Base-by-base conservation (phyloP, 2,113 vertebrate species). In the Pelmatolapia mariae region DNA sequence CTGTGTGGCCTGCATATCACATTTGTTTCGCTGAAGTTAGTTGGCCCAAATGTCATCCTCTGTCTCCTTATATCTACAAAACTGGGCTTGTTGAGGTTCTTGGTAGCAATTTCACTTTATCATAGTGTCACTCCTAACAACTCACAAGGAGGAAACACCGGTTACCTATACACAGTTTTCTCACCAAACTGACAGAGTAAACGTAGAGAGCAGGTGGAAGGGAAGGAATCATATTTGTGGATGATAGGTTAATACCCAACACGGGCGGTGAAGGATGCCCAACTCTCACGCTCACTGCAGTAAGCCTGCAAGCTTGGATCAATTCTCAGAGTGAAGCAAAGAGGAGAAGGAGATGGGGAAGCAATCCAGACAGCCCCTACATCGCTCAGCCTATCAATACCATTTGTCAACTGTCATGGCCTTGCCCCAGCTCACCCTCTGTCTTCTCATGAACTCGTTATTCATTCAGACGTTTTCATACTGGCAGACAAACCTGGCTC, bases 321-420 rank as follows among this genome's bases (percentile, higher is more conserved):
- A 53, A 93, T 95, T 87, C 59, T 85, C 80, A 36, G 83, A 83
- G 81, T 5, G 43, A 81, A 78, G 87, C 50, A 73, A 63, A 47
- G 81, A 61, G 10, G 82, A 84, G 79, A 81, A 76, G 45, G 84
- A 84, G 80, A 88, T 45, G 85, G 86, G 82, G 80, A 85, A 83
- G 84, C 61, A 82, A 47, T 86, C 59, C 80, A 80, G 83, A 47
- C 57, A 0, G 38, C 50, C 76, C 66, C 54, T 71, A 81, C 79
- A 87, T 90, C 83, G 47, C 56, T 71, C 81, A 80, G 57, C 86
- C 89, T 82, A 86, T 92, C 87, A 81, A 91, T 86, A 89, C 89
- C 26, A 91, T 89, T 87, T 87, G 89, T 92, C 92, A 88, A 61
- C 88, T 78, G 92, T 92, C 93, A 80, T 2, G 83, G 71, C 88